Percentiles rank a stretch among this genome's conserved stretches.
These are phyloP conservation scores for Hoplias malabaricus DNA, from an alignment of 2,113 vertebrate genomes.

Conservation along the genomic window DNA sequence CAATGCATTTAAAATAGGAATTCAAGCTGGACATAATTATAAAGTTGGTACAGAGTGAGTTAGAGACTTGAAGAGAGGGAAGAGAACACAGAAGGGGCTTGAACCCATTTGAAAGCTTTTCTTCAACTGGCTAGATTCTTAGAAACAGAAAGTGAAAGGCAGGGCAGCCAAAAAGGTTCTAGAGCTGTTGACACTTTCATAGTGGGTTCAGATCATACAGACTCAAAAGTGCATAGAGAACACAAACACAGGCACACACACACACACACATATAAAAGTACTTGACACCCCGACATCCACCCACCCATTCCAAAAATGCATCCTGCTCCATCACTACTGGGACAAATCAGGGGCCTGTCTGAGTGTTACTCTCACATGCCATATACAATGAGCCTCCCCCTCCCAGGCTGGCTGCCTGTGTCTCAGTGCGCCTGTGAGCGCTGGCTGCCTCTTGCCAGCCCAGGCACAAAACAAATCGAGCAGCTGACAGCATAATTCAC, in stretches of 20 bases:
- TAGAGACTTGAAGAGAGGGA: not conserved
- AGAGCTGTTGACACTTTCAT: constrained; percentile 48
- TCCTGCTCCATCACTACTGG: constrained; percentile 45
- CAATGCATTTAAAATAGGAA: too few species aligned
- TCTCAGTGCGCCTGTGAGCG: constrained; percentile 44
- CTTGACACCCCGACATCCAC: constrained; percentile 51
- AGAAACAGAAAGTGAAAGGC: constrained; percentile 8
- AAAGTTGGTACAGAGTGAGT: not conserved
- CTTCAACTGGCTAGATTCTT: not conserved
- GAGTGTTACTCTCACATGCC: constrained; percentile 52
- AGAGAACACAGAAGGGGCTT: not conserved
- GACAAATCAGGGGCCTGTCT: constrained; percentile 66
- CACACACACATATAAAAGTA: constrained; percentile 43
- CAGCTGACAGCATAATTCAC: constrained; percentile 68
- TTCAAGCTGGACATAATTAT: not conserved
- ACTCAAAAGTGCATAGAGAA: constrained; percentile 20
- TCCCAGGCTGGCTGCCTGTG: constrained; percentile 44
- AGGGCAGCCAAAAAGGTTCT: constrained; percentile 29
- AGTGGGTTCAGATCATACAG: constrained; percentile 55
- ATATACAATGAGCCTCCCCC: constrained; percentile 55
- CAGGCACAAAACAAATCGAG: constrained; percentile 66
- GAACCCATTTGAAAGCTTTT: constrained; percentile 14
- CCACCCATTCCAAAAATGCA: constrained; percentile 14
- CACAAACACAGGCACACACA: constrained; percentile 18
- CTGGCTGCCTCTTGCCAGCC: constrained; percentile 58